phyloP scores from a whole-genome alignment of 2,888 invertebrate species.

The Polyommatus iphigenia region DNA sequence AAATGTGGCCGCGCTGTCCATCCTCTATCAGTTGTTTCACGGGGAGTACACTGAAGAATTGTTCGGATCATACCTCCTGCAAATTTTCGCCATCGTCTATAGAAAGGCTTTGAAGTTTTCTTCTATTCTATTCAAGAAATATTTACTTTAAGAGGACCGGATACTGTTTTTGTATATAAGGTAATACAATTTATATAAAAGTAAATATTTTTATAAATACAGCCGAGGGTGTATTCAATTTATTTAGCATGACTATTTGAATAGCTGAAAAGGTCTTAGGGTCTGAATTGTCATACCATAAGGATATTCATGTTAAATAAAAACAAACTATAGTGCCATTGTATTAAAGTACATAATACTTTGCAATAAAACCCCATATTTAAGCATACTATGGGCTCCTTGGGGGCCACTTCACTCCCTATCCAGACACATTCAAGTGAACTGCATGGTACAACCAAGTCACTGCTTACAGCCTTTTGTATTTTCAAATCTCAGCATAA shows the following conservation, averaged over 20 bases:
- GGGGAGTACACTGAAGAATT: too few species aligned
- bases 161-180: background rate
- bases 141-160: background rate
- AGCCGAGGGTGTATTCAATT: background rate
- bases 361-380: slow-evolving; percentile 29
- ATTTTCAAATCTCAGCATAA: slow-evolving; percentile 10
- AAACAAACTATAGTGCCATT: slow-evolving; percentile 2
- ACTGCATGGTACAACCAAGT: slow-evolving; percentile 20
- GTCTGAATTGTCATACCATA: background rate
- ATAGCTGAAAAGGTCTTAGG: slow-evolving; percentile 3
- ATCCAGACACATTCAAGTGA: slow-evolving; percentile 42
- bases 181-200: background rate
- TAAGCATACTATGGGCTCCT: slow-evolving; percentile 34
- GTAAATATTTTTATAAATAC: background rate
- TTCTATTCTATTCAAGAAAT: background rate
- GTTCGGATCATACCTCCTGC: too few species aligned
- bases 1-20: too few species aligned
- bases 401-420: slow-evolving; percentile 42
- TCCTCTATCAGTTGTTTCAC: too few species aligned
- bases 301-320: slow-evolving; percentile 1
- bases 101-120: too few species aligned
- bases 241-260: background rate
- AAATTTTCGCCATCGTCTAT: too few species aligned
- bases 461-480: slow-evolving; percentile 24
- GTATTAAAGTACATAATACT: slow-evolving; percentile 9